Conservation (phyloP, 2,797 vertebrate genomes). For the Philypnodon macrostomus region DNA sequence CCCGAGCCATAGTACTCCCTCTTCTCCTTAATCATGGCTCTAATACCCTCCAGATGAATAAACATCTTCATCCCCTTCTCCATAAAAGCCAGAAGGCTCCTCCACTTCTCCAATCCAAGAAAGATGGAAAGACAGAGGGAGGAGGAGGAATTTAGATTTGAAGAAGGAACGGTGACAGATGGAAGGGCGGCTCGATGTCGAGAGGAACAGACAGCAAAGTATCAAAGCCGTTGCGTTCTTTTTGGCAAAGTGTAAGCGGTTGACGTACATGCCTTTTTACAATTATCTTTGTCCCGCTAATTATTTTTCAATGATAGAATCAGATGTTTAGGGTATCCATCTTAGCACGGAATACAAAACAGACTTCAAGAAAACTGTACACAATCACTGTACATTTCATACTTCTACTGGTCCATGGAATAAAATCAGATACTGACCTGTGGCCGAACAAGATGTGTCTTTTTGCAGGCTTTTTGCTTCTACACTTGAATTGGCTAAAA, state of each 20-base stretch:
- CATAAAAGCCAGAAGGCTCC: constrained; percentile 87
- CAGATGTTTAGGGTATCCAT: too few species aligned
- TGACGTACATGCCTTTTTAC: constrained; percentile 72
- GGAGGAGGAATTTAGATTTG: constrained; percentile 50
- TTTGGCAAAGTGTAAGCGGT: constrained; percentile 69
- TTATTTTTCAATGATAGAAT: constrained; percentile 49
- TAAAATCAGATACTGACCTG: too few species aligned
- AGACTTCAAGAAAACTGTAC: too few species aligned
- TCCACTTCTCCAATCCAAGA: constrained; percentile 65
- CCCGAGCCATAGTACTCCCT: constrained; percentile 66
- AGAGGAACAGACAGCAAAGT: constrained; percentile 72
- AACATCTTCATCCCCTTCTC: constrained; percentile 86
- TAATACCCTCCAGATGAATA: constrained; percentile 98
- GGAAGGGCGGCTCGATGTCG: constrained; percentile 72
- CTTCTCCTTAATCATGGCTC: constrained; percentile 88
- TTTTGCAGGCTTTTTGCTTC: too few species aligned
- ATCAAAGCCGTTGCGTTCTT: constrained; percentile 72
- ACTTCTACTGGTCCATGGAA: too few species aligned
- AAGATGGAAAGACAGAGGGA: constrained; percentile 43
- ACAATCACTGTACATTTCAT: too few species aligned
- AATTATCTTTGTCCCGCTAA: constrained; percentile 75
- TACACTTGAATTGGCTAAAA: too few species aligned
- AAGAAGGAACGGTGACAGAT: constrained; percentile 67
- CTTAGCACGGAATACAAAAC: too few species aligned
- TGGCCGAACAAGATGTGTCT: too few species aligned